These are phyloP conservation scores for Atopsyche davidsoni DNA, from an alignment of 1,140 invertebrate genomes.

Conservation along the genomic window DNA sequence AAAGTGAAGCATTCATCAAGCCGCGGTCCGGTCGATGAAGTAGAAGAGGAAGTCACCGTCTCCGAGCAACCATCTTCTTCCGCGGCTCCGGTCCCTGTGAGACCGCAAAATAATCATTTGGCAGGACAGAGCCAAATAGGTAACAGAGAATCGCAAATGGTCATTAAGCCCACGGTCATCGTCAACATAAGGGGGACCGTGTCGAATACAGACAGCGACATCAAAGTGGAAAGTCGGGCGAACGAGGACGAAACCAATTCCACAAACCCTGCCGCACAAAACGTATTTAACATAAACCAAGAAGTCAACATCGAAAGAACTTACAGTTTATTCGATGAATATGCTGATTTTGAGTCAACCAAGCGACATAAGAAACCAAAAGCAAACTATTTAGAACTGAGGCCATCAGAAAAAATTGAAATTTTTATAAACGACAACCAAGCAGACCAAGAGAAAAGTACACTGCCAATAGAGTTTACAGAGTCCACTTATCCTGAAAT, in stretches of 20 bases:
- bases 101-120: conserved; percentile 38
- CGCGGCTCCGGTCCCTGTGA: neutral
- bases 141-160: conserved; percentile 43
- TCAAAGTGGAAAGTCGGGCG: conserved; percentile 36
- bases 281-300: conserved; percentile 45
- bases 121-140: conserved; percentile 44
- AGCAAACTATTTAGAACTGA: neutral
- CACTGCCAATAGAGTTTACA: no score
- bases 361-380: conserved; percentile 4
- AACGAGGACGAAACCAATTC: conserved; percentile 30
- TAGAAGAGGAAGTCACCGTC: neutral
- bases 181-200: conserved; percentile 43
- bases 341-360: neutral
- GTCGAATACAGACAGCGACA: conserved; percentile 39
- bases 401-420: neutral
- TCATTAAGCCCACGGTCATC: conserved; percentile 45
- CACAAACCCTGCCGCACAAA: conserved; percentile 29
- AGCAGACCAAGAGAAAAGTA: no score
- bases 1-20: neutral
- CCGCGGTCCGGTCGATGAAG: neutral
- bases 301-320: conserved; percentile 40
- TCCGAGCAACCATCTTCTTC: neutral
- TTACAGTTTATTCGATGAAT: conserved; percentile 11
- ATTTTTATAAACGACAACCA: no score
- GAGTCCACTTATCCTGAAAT: neutral